These are phyloP conservation scores for Pseudorhombus dupliciocellatus DNA, from an alignment of 2,113 vertebrate genomes.

Conservation along the genomic window DNA sequence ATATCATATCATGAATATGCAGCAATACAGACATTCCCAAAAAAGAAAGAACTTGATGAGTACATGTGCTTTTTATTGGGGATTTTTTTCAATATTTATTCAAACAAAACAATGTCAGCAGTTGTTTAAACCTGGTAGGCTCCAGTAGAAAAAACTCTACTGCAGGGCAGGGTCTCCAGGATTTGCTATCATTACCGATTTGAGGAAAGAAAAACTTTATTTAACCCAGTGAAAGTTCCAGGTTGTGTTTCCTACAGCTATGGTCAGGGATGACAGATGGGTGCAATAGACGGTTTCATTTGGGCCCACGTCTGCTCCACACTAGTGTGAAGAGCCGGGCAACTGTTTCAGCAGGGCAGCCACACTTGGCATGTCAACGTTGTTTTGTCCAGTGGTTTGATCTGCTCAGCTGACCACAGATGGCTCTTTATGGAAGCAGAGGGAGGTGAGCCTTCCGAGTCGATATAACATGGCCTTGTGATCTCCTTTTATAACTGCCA, in stretches of 20 bases:
- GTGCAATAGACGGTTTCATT: background rate
- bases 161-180: background rate
- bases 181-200: background rate
- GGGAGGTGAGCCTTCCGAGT: conserved; percentile 22
- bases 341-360: background rate
- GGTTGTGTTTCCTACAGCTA: background rate
- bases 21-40: background rate
- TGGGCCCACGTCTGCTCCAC: background rate
- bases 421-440: conserved; percentile 10
- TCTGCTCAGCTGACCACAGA: conserved; percentile 20
- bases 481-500: conserved; percentile 5
- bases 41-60: background rate
- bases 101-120: background rate
- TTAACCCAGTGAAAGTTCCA: background rate
- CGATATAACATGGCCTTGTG: conserved; percentile 7
- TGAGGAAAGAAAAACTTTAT: background rate
- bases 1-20: background rate
- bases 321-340: background rate
- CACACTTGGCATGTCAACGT: background rate
- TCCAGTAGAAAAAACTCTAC: background rate
- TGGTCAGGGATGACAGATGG: background rate
- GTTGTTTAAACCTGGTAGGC: background rate
- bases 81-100: background rate
- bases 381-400: background rate
- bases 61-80: background rate